Percentiles rank a stretch among this genome's conserved stretches.
Evolutionary conservation across 2,113 vertebrate species (phyloP).

Genomic region (Todiramphus saurophagus): DNA sequence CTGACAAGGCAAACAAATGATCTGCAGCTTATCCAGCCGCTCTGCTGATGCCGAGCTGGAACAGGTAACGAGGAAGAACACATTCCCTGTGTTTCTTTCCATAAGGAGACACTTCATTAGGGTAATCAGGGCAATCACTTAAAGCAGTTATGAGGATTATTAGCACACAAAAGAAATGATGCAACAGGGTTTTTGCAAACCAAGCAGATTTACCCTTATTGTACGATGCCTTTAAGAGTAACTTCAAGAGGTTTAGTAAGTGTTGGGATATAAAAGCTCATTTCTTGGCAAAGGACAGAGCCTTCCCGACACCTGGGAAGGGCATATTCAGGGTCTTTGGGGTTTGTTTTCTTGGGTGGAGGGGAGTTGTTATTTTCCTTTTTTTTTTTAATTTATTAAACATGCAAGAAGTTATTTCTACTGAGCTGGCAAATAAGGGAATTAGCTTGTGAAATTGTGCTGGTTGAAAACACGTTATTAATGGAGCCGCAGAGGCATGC

Average conservation of each 20-base stretch:
- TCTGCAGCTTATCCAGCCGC: not conserved
- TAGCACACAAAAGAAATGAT: slow-evolving; percentile 33
- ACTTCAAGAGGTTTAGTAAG: not conserved
- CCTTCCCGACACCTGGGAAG: not conserved
- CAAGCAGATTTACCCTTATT: not conserved
- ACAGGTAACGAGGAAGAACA: slow-evolving; percentile 8
- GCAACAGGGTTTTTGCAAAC: not conserved
- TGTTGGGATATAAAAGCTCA: not conserved
- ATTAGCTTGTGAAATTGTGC: not conserved
- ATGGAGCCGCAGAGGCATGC: accelerated
- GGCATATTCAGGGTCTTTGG: accelerated
- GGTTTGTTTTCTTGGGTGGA: not conserved
- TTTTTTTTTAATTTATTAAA: not conserved
- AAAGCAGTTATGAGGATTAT: slow-evolving; percentile 18
- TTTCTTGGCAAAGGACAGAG: not conserved
- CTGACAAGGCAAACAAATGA: not conserved
- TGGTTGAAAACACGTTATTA: not conserved
- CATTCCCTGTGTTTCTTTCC: not conserved
- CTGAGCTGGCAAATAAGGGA: not conserved
- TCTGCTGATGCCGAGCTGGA: not conserved
- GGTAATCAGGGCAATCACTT: slow-evolving; percentile 29
- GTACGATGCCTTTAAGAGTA: slow-evolving; percentile 11
- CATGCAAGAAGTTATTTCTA: not conserved
- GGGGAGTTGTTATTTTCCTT: not conserved
- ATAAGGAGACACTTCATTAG: slow-evolving; percentile 46